Conservation (phyloP, 2,888 invertebrate species). For the Ariolimax columbianus region DNA sequence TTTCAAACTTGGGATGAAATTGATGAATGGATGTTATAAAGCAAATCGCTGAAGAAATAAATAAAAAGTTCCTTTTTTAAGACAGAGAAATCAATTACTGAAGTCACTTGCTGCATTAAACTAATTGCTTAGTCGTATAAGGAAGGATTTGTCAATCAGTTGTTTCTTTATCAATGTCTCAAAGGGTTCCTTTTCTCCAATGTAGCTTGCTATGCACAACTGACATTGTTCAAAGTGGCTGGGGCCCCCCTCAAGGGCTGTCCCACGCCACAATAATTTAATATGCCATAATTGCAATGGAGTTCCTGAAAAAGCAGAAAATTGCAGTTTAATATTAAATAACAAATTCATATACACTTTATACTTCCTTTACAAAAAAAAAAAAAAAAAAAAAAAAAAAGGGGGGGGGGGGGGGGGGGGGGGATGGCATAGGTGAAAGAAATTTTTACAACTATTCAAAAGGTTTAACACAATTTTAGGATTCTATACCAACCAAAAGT, state of each 20-base stretch:
- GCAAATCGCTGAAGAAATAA: neutral
- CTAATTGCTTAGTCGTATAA: neutral
- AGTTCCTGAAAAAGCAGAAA: slow-evolving; percentile 52
- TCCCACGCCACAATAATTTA: slow-evolving; percentile 41
- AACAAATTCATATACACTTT: too few species aligned
- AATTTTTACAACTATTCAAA: too few species aligned
- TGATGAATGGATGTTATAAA: neutral
- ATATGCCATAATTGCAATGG: slow-evolving; percentile 59
- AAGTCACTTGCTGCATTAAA: neutral
- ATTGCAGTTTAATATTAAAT: neutral
- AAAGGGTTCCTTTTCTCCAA: neutral
- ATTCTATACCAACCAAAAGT: too few species aligned
- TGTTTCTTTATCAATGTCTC: neutral
- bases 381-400: too few species aligned
- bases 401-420: too few species aligned
- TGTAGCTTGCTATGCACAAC: neutral
- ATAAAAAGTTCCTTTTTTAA: neutral
- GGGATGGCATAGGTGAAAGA: too few species aligned
- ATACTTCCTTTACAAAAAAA: too few species aligned
- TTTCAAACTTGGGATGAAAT: neutral
- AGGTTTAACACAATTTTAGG: too few species aligned
- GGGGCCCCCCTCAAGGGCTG: slow-evolving; percentile 34
- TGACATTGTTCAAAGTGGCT: slow-evolving; percentile 27
- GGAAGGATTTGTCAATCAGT: neutral
- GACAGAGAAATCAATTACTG: neutral